phyloP scores from a whole-genome alignment of 2,113 vertebrate genomes.

The Spheniscus mendiculus region DNA sequence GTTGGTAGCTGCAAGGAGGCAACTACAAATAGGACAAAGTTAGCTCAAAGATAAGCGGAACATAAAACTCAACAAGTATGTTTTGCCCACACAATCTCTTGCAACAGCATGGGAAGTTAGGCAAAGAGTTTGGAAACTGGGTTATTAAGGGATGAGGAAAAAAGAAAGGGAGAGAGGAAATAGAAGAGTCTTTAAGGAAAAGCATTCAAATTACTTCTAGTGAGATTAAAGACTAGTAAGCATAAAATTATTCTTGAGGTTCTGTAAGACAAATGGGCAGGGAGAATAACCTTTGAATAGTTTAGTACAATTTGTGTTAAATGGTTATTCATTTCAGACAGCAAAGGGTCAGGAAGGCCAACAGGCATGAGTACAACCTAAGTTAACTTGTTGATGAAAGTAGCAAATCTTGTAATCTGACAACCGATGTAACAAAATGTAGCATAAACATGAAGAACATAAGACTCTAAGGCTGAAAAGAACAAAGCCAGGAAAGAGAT shows the following conservation, averaged over 20 bases:
- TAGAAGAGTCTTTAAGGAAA: neutral
- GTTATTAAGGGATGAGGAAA: neutral
- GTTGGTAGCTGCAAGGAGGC: neutral
- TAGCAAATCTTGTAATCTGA: neutral
- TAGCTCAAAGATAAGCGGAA: neutral
- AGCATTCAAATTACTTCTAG: neutral
- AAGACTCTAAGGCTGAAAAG: neutral
- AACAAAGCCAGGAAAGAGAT: neutral
- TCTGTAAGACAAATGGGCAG: neutral
- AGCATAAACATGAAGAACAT: fast-evolving
- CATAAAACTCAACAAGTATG: neutral
- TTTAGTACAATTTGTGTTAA: neutral
- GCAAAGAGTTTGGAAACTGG: neutral
- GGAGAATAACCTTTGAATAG: neutral
- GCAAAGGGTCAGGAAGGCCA: neutral
- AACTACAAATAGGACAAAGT: neutral
- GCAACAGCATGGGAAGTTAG: neutral
- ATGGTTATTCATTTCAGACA: neutral
- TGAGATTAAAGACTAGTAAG: neutral
- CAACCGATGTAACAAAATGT: neutral
- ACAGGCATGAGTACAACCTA: neutral
- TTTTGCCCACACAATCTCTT: neutral
- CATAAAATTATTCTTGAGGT: neutral
- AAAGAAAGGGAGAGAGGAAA: neutral
- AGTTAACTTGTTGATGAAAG: neutral